Base-by-base conservation (phyloP, 2,888 invertebrate genomes). In the Drosophila ochracea region DNA sequence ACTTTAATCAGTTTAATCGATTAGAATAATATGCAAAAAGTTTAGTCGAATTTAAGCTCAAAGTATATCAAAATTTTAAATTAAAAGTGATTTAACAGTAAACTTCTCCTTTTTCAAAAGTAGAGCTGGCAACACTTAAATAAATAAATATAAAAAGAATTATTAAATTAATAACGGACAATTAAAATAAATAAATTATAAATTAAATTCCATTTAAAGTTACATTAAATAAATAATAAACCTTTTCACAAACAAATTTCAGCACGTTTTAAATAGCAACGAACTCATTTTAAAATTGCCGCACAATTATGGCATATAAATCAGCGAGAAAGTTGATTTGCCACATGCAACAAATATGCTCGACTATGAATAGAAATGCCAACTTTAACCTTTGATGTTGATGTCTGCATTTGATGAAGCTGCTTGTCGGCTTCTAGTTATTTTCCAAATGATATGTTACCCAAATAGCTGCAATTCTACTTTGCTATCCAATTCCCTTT, bases 381-480 rank as follows among this genome's bases (percentile, higher is more conserved):
- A 6, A 53, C 25, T 31, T 25, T 25, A 60, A 31, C 66, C 72
- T 66, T 76, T 71, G 55, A 41, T 47, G 70, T 52, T 41, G 55
- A 21, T 41, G 70, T 31, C 35, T 55, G 49, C 35, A 47, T 60
- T 47, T 49, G 7, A 21, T 31, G 53, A 11, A 59, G 54, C 30
- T 25, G 25, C 52, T 52, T 68, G 59, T 37, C 25, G 31, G 58
- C 25, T 68, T 64, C 25, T 52, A 47, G 33, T 52, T 33, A 54
- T 75, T 64, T 53, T 63, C 55, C 62, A 53, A 62, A 60, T 68
- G 60, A 77, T 50, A 58, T 61, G 77, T 53, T 61, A 31, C 61
- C 33, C 62, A 78, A 70, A 71, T 66, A 75, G 49, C 58, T 78
- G 75, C 60, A 75, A 64, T 68, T 30, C 33, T n/a, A 25, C 53